phyloP scores from a whole-genome alignment of 92 coral and sea anemone genomes.

The Zoanthus gigantus region DNA sequence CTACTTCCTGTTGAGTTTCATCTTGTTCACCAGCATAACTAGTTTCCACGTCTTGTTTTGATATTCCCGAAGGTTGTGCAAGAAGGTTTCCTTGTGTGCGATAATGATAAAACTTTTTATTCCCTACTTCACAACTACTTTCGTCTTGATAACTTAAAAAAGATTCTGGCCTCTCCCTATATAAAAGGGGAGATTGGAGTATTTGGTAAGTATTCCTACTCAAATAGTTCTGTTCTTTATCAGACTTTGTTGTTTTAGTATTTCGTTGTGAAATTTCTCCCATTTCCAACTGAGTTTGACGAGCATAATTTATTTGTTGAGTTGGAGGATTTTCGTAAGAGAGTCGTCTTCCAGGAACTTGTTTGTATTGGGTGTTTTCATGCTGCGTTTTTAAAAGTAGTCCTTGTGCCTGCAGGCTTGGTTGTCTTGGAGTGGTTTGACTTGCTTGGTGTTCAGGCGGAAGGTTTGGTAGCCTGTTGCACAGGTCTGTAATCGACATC shows the following conservation, averaged over 20 bases:
- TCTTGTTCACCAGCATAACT: conserved; percentile 3
- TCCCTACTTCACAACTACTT: not conserved
- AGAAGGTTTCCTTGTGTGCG: not conserved
- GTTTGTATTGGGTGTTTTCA: not conserved
- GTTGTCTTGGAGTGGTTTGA: not conserved
- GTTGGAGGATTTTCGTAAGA: not conserved
- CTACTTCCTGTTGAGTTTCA: not conserved
- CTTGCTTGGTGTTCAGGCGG: not conserved
- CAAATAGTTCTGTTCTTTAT: not conserved
- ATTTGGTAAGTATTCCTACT: not conserved
- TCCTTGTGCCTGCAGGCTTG: not conserved
- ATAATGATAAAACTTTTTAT: not conserved
- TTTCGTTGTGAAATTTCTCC: conserved; percentile 2
- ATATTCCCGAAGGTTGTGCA: not conserved
- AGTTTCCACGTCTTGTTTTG: not conserved
- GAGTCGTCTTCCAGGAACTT: not conserved
- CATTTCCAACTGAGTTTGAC: not conserved
- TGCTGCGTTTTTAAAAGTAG: not conserved
- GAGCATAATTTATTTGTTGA: not conserved
- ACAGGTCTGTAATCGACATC: conserved; percentile 34
- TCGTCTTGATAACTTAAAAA: not conserved
- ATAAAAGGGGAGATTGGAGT: not conserved
- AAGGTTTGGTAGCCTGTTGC: conserved; percentile 26
- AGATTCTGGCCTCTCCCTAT: not conserved
- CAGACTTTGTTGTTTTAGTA: not conserved